Conservation (phyloP, 2,888 invertebrate genomes). For the Calameuta pallipes region DNA sequence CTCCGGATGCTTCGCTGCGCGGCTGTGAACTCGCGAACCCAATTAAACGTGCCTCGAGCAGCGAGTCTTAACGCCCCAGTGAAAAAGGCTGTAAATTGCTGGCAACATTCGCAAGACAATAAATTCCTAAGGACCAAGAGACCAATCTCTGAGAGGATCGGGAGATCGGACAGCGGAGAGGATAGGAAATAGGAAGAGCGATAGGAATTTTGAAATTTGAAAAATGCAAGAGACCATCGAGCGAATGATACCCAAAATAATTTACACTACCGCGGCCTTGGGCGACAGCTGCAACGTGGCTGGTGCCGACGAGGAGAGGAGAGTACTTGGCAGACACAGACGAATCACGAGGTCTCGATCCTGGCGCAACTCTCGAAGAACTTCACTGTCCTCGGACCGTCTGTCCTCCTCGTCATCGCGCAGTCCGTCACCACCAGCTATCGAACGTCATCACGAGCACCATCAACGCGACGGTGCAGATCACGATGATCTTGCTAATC, state of each 20-base stretch:
- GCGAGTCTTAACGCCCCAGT: not conserved
- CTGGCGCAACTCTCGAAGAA: conserved; percentile 32
- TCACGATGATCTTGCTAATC: not conserved
- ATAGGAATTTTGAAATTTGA: conserved; percentile 5
- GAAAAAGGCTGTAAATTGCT: not conserved
- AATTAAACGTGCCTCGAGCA: not conserved
- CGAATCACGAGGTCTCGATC: conserved; percentile 32
- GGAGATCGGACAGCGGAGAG: not conserved
- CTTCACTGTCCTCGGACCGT: conserved; percentile 39
- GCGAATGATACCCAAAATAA: conserved; percentile 56
- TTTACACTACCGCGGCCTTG: conserved; percentile 54
- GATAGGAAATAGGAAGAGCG: not conserved
- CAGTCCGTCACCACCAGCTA: conserved; percentile 53
- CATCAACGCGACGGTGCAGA: not conserved
- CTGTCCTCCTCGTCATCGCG: conserved; percentile 57
- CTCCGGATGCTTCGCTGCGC: conserved; percentile 22
- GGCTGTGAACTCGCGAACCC: not conserved
- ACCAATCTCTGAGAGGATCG: not conserved
- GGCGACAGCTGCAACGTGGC: conserved; percentile 33
- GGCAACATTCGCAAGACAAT: not conserved
- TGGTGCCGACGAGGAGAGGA: conserved; percentile 33
- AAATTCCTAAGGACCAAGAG: not conserved
- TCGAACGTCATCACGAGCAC: not conserved
- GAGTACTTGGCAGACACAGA: conserved; percentile 39
- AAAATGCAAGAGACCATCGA: conserved; percentile 52